These are phyloP conservation scores for Halcyon badia DNA, from an alignment of 2,797 vertebrate genomes.

Conservation along the genomic window DNA sequence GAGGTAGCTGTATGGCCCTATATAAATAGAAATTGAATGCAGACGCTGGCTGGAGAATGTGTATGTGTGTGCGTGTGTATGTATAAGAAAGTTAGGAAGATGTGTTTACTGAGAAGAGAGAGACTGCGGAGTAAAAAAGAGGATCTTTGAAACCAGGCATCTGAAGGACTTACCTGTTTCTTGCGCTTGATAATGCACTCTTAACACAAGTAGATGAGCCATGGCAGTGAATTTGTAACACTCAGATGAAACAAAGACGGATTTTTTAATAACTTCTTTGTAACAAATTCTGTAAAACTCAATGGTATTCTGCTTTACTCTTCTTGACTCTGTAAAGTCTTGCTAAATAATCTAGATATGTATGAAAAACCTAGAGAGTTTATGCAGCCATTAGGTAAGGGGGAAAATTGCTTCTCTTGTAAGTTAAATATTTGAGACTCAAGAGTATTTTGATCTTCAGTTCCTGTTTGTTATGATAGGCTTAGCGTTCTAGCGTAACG, in stretches of 20 bases:
- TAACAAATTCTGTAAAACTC: not conserved
- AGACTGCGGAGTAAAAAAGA: not conserved
- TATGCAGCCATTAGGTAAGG: not conserved
- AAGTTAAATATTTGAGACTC: not conserved
- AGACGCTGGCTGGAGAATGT: not conserved
- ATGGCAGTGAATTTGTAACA: not conserved
- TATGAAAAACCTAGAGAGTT: not conserved
- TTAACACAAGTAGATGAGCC: not conserved
- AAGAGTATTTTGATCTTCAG: not conserved
- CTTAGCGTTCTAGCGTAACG: not conserved
- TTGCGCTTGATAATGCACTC: accelerated
- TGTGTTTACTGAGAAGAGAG: not conserved
- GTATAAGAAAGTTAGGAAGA: not conserved
- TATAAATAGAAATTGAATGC: not conserved
- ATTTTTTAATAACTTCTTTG: not conserved
- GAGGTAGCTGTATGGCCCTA: not conserved
- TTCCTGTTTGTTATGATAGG: not conserved
- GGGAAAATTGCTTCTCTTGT: not conserved
- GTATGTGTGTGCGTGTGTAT: accelerated
- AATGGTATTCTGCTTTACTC: not conserved
- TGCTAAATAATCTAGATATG: not conserved
- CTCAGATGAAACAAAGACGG: not conserved
- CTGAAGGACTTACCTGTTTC: not conserved
- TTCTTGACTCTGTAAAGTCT: not conserved
- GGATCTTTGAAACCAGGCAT: not conserved